A percentile compares a stretch with the other conserved stretches of the same genome.
Conservation (phyloP, 2,797 vertebrate species). For the Gymnothorax javanicus region DNA sequence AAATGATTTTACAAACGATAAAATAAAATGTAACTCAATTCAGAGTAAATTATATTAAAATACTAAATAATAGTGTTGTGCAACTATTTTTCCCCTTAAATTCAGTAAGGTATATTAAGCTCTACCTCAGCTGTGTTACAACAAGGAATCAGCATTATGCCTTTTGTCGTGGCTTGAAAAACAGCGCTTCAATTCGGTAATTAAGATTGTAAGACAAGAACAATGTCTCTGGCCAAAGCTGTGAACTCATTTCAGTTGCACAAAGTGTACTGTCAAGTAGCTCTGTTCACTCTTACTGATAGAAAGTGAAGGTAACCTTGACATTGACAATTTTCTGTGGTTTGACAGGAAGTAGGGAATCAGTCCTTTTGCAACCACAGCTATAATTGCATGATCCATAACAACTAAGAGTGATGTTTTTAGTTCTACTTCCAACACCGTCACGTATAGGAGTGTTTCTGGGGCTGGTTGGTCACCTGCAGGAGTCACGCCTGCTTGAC, state of each 20-base stretch:
- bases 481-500: not conserved
- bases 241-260: slow-evolving; percentile 39
- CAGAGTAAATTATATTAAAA: not conserved
- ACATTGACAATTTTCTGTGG: slow-evolving; percentile 17
- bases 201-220: not conserved
- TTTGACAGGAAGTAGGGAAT: slow-evolving; percentile 3
- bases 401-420: not conserved
- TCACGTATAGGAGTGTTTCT: slow-evolving; percentile 45
- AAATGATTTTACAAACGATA: not conserved
- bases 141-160: not conserved
- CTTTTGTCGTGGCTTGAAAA: not conserved
- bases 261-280: slow-evolving; percentile 24
- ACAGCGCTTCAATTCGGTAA: not conserved
- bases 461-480: slow-evolving; percentile 4
- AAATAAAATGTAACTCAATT: slow-evolving; percentile 2
- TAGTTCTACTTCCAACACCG: slow-evolving; percentile 27
- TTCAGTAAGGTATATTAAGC: not conserved
- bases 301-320: slow-evolving; percentile 26
- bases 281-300: slow-evolving; percentile 29
- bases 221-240: slow-evolving; percentile 45
- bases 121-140: not conserved
- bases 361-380: not conserved
- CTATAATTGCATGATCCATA: not conserved
- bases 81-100: not conserved
- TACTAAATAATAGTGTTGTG: not conserved